These are phyloP conservation scores for Forbesichthys agassizii DNA, from an alignment of 2,113 vertebrate genomes.

Conservation along the genomic window DNA sequence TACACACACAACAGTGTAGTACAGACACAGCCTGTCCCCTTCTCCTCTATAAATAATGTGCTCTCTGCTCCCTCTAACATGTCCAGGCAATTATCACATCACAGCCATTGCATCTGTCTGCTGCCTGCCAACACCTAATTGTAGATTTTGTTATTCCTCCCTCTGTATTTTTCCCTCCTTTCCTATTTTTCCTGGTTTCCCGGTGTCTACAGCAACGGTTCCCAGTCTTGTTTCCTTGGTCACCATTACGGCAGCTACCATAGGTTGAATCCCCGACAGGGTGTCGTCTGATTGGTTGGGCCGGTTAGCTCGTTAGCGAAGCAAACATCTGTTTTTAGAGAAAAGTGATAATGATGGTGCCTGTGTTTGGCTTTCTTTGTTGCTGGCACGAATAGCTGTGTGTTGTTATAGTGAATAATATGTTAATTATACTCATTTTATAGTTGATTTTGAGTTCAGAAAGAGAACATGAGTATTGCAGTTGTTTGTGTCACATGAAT, in stretches of 20 bases:
- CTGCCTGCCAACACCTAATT: conserved; percentile 66
- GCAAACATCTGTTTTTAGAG: conserved; percentile 19
- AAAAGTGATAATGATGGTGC: no score
- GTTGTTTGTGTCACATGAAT: no score
- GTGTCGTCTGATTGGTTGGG: conserved; percentile 50
- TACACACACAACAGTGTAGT: conserved; percentile 12
- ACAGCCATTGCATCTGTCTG: conserved; percentile 57
- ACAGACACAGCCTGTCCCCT: conserved; percentile 38
- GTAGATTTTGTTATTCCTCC: conserved; percentile 59
- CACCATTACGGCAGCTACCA: conserved; percentile 53
- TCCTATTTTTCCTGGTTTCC: conserved; percentile 21
- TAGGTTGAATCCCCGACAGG: conserved; percentile 39
- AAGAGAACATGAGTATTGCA: no score
- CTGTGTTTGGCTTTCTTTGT: background rate
- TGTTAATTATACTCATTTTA: background rate
- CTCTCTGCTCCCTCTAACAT: conserved; percentile 50
- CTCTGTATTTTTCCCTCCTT: conserved; percentile 5
- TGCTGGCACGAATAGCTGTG: background rate
- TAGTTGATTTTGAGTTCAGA: background rate
- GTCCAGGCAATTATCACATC: conserved; percentile 73
- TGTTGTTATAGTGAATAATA: background rate
- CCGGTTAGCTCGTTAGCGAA: conserved; percentile 46
- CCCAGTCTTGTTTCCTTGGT: conserved; percentile 57
- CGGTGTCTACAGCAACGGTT: conserved; percentile 37
- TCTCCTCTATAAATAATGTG: conserved; percentile 69